Evolutionary conservation across 2,797 vertebrate genomes (phyloP).

Genomic region (Myripristis jacobus): DNA sequence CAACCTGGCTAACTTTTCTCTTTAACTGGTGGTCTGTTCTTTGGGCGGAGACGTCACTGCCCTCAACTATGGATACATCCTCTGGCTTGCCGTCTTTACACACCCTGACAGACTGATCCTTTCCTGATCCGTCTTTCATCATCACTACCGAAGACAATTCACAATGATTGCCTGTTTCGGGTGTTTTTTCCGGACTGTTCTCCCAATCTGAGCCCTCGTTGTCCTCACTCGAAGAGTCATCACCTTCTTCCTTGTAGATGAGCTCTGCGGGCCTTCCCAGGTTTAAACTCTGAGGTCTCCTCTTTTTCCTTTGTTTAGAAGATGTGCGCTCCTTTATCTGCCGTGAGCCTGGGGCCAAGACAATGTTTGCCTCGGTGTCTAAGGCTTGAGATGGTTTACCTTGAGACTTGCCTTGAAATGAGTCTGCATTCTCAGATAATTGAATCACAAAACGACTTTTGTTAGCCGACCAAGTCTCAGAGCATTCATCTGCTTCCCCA

Average conservation of each 20-base stretch:
- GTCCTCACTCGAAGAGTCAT: constrained; percentile 75
- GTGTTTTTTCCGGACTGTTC: constrained; percentile 63
- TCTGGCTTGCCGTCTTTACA: constrained; percentile 62
- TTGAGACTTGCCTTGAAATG: constrained; percentile 66
- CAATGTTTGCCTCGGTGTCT: constrained; percentile 54
- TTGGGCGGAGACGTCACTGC: constrained; percentile 39
- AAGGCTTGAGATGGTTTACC: constrained; percentile 57
- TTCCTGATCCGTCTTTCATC: constrained; percentile 58
- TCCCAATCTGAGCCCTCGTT: constrained; percentile 78
- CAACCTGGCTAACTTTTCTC: constrained; percentile 58
- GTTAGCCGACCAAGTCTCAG: constrained; percentile 50
- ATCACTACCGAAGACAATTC: constrained; percentile 41
- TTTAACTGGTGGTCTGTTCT: constrained; percentile 66
- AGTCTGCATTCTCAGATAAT: constrained; percentile 67
- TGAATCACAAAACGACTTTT: constrained; percentile 67
- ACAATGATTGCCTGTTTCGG: constrained; percentile 48
- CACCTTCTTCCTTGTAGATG: constrained; percentile 70
- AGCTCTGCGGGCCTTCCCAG: constrained; percentile 78
- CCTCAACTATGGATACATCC: constrained; percentile 37
- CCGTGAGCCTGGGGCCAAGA: constrained; percentile 34
- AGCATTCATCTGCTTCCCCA: constrained; percentile 59
- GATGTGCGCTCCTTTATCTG: constrained; percentile 59
- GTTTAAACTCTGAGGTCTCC: constrained; percentile 84
- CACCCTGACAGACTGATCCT: constrained; percentile 43
- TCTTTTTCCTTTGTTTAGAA: constrained; percentile 76